Evolutionary conservation across 2,888 invertebrate species (phyloP).

Genomic region (Formica aserva): DNA sequence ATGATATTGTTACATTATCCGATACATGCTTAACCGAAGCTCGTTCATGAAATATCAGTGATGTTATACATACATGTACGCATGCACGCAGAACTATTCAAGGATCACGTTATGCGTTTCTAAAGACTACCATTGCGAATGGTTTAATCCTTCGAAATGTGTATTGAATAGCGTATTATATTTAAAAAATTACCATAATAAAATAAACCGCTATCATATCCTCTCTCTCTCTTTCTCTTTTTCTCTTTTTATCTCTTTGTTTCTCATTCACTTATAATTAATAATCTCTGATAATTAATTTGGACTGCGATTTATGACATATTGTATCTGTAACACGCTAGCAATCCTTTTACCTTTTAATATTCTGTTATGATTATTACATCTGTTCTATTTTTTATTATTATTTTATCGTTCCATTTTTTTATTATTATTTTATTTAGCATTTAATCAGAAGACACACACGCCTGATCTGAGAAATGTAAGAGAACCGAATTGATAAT

Average conservation of each 20-base stretch:
- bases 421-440: background rate
- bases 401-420: background rate
- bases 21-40: conserved; percentile 35
- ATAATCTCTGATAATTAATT: conserved; percentile 28
- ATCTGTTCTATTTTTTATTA: background rate
- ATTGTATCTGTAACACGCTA: background rate
- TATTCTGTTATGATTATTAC: background rate
- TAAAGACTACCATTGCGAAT: conserved; percentile 32
- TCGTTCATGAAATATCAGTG: conserved; percentile 40
- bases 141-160: conserved; percentile 34
- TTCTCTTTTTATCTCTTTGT: background rate
- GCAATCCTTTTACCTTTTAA: background rate
- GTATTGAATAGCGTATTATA: conserved; percentile 1
- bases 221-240: background rate
- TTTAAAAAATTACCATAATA: conserved; percentile 34
- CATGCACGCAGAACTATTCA: conserved; percentile 13
- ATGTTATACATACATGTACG: background rate
- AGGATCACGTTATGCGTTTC: conserved; percentile 11
- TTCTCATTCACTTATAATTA: conserved; percentile 14
- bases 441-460: background rate
- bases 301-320: background rate
- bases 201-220: background rate
- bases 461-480: background rate
- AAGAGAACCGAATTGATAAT: background rate
- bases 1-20: conserved; percentile 51